Conservation (phyloP, 2,888 invertebrate genomes). For the Sarcophaga variegata region DNA sequence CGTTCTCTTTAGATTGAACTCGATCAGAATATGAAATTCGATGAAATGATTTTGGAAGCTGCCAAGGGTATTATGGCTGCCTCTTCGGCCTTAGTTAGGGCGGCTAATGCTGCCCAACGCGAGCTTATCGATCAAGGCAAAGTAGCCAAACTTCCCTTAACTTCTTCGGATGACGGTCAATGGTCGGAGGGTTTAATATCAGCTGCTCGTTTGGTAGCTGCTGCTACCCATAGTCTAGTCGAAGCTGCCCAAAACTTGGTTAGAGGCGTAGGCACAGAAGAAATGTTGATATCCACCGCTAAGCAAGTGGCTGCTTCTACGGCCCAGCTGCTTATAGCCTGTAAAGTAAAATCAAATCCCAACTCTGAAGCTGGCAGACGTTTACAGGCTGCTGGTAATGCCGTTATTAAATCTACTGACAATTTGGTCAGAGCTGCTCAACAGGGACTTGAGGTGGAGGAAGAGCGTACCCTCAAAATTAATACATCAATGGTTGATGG, state of each 20-base stretch:
- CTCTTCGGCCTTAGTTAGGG: slow-evolving; percentile 97
- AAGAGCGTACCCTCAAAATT: slow-evolving; percentile 94
- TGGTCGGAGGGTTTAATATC: slow-evolving; percentile 99
- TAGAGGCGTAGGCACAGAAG: slow-evolving; percentile 95
- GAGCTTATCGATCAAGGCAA: slow-evolving; percentile 97
- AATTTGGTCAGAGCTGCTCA: slow-evolving; percentile 97
- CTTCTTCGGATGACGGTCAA: slow-evolving; percentile 96
- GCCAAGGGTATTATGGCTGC: slow-evolving; percentile 99
- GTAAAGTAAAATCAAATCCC: slow-evolving; percentile 99
- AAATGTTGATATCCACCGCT: slow-evolving; percentile 97
- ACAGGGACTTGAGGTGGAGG: slow-evolving; percentile 94
- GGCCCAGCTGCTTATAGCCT: slow-evolving; percentile 98
- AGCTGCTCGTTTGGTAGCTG: slow-evolving; percentile 97
- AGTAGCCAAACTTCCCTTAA: slow-evolving; percentile 90
- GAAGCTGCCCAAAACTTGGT: slow-evolving; percentile 99
- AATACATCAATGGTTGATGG: slow-evolving; percentile 97
- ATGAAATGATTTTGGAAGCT: slow-evolving; percentile 99
- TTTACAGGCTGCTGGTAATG: slow-evolving; percentile 96
- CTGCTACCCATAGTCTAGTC: slow-evolving; percentile 98
- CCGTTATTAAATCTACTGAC: slow-evolving; percentile 98
- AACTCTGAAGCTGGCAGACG: slow-evolving; percentile 96
- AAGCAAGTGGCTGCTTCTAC: slow-evolving; percentile 98
- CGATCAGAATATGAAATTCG: slow-evolving; percentile 97
- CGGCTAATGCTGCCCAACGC: slow-evolving; percentile 97
- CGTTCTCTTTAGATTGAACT: slow-evolving; percentile 77